Percentiles rank a stretch among this genome's conserved stretches.
These are phyloP conservation scores for Tenrec ecaudatus DNA, from an alignment of 2,113 vertebrate genomes.

Conservation along the genomic window DNA sequence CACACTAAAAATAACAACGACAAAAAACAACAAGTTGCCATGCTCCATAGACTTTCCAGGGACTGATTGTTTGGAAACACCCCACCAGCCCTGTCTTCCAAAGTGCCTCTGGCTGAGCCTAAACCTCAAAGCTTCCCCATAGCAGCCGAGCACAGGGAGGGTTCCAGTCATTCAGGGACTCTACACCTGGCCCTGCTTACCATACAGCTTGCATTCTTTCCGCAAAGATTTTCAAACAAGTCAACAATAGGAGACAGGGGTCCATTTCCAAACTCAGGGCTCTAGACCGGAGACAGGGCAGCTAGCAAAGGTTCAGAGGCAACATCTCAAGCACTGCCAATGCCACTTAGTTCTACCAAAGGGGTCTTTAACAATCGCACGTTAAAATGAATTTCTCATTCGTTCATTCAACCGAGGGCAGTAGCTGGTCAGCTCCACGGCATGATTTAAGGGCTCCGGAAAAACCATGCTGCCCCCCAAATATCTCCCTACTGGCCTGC, in stretches of 20 bases:
- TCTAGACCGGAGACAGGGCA: neutral
- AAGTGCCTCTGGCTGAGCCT: neutral
- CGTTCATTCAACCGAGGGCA: neutral
- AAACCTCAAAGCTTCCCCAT: neutral
- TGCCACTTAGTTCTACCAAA: neutral
- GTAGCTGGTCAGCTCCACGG: constrained; percentile 38
- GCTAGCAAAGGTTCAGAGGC: neutral
- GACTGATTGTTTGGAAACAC: neutral
- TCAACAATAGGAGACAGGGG: neutral
- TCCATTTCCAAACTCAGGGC: neutral
- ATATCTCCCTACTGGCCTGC: constrained; percentile 73
- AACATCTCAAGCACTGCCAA: neutral
- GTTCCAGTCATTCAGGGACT: neutral
- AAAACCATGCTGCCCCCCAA: constrained; percentile 66
- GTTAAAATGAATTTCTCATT: constrained; percentile 31
- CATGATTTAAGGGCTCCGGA: constrained; percentile 62
- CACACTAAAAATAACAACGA: neutral
- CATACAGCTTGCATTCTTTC: neutral
- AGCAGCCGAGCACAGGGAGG: neutral
- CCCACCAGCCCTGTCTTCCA: neutral
- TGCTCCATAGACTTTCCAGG: neutral
- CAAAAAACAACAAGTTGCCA: neutral
- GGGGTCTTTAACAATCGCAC: neutral
- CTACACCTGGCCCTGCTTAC: neutral
- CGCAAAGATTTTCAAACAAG: neutral